Evolutionary conservation across 2,888 invertebrate genomes (phyloP).

Genomic region (Tetranychus truncatus): DNA sequence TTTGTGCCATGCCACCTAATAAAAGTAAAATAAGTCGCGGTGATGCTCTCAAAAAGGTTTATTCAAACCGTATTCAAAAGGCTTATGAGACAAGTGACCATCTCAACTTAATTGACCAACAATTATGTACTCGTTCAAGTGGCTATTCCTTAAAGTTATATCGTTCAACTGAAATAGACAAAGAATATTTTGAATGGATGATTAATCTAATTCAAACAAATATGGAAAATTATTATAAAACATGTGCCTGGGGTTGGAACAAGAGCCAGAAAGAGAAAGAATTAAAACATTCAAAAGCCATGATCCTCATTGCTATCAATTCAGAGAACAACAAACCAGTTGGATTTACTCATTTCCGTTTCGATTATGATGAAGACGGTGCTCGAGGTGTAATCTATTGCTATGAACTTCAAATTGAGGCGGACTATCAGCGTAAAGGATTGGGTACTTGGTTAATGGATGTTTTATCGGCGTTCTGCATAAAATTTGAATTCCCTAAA

Average conservation of each 20-base stretch:
- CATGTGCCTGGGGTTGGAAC: slow-evolving; percentile 45
- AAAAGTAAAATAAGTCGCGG: not conserved
- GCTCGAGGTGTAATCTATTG: slow-evolving; percentile 52
- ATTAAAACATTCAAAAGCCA: slow-evolving; percentile 35
- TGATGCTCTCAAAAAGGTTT: not conserved
- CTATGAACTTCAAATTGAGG: slow-evolving; percentile 69
- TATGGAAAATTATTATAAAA: slow-evolving; percentile 54
- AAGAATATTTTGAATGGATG: slow-evolving; percentile 45
- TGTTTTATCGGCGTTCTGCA: slow-evolving; percentile 53
- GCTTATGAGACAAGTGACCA: slow-evolving; percentile 1
- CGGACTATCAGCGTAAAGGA: slow-evolving; percentile 51
- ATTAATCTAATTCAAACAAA: slow-evolving; percentile 56
- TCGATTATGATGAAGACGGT: slow-evolving; percentile 57
- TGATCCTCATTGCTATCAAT: slow-evolving; percentile 31
- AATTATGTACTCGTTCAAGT: not conserved
- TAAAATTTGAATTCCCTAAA: slow-evolving; percentile 52
- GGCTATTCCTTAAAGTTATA: not conserved
- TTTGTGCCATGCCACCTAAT: not conserved
- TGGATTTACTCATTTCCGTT: slow-evolving; percentile 62
- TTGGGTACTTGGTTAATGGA: slow-evolving; percentile 63
- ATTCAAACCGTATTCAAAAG: not conserved
- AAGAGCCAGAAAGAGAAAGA: slow-evolving; percentile 35
- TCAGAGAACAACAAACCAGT: slow-evolving; percentile 29
- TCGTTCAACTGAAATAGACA: slow-evolving; percentile 7
- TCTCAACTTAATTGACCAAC: not conserved